Conservation (phyloP, 2,113 vertebrate species). For the Micronycteris hirsuta region DNA sequence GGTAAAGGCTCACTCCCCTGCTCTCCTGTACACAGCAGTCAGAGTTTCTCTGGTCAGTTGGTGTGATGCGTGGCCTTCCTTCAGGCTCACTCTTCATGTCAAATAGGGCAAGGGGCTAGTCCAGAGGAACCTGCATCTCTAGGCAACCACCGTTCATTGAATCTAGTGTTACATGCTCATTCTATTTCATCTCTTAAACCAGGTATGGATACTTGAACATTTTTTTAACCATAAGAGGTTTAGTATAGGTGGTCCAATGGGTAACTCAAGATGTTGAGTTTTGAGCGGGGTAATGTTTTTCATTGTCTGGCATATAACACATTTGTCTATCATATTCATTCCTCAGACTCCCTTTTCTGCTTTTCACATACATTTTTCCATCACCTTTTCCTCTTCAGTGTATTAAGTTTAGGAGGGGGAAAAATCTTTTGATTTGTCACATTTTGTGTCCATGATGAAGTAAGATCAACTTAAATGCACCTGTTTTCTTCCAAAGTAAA, state of each 20-base stretch:
- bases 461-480: not conserved
- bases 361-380: not conserved
- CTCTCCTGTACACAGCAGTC: not conserved
- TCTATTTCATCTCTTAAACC: not conserved
- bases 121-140: not conserved
- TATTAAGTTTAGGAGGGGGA: not conserved
- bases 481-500: not conserved
- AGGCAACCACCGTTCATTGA: not conserved
- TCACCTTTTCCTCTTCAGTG: not conserved
- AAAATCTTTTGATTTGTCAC: not conserved
- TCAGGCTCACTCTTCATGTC: not conserved
- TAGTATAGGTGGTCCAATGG: not conserved
- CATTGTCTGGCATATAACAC: not conserved
- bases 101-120: not conserved
- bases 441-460: not conserved
- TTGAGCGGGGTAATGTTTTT: not conserved
- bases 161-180: not conserved
- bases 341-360: not conserved
- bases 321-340: not conserved
- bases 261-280: not conserved
- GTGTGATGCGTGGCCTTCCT: not conserved
- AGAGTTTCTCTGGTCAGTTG: not conserved
- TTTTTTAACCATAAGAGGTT: not conserved
- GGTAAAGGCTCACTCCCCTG: not conserved
- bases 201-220: conserved; percentile 12